Conservation (phyloP, 2,888 invertebrate genomes). For the Cyclophora punctaria region DNA sequence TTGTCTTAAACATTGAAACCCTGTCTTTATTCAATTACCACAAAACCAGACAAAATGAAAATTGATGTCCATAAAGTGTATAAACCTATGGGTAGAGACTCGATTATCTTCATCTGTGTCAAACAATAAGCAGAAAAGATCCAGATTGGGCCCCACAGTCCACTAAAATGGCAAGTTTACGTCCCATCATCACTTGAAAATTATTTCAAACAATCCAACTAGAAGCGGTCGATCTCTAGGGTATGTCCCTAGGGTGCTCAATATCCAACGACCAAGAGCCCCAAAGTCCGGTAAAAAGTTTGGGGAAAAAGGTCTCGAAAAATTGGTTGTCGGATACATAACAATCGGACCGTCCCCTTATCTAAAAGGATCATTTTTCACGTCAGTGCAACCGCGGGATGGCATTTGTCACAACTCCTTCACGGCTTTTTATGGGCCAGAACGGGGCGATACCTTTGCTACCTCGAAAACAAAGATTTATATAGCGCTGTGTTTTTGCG, state of each 20-base stretch:
- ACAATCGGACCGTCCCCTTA: constrained; percentile 61
- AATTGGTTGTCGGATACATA: constrained; percentile 42
- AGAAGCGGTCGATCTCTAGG: constrained; percentile 34
- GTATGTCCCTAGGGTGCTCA: constrained; percentile 28
- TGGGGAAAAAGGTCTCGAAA: constrained; percentile 21
- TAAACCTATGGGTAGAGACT: too few species aligned
- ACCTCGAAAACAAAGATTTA: constrained; percentile 48
- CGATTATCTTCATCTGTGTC: too few species aligned
- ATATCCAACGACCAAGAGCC: constrained; percentile 25
- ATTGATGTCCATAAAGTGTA: too few species aligned
- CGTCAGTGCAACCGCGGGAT: constrained; percentile 56
- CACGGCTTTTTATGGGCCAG: constrained; percentile 51
- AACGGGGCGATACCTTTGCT: constrained; percentile 37
- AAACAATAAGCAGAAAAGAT: too few species aligned
- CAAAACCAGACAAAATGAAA: too few species aligned
- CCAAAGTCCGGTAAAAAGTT: background rate
- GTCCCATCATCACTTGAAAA: constrained; percentile 27
- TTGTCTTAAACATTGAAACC: too few species aligned
- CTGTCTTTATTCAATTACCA: too few species aligned
- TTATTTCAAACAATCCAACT: constrained; percentile 42
- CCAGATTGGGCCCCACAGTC: background rate
- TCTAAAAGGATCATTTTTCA: constrained; percentile 68
- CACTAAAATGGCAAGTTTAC: constrained; percentile 11
- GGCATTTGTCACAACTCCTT: constrained; percentile 65
- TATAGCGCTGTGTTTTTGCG: constrained; percentile 14